Conservation (phyloP, 2,888 invertebrate genomes). For the Protonemura montana region DNA sequence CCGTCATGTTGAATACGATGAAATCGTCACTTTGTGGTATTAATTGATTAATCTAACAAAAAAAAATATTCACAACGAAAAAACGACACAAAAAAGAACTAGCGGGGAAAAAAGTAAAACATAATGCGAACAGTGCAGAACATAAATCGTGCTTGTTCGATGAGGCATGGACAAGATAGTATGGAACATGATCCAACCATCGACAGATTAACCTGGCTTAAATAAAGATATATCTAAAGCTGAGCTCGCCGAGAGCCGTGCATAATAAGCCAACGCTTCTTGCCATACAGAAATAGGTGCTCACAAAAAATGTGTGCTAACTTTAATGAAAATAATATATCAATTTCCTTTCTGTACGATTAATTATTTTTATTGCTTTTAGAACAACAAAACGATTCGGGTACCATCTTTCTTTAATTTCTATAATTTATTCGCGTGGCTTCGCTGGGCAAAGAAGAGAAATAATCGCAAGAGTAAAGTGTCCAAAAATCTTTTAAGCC, state of each 20-base stretch:
- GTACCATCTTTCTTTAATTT: background rate
- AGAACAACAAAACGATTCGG: background rate
- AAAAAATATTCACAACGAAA: background rate
- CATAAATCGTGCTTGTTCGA: conserved; percentile 32
- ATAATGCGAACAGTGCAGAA: conserved; percentile 23
- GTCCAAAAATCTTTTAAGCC: background rate
- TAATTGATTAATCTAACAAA: conserved; percentile 5
- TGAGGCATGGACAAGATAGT: background rate
- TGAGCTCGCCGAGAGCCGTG: background rate
- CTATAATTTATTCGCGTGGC: too few relatives aligned
- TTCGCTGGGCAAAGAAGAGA: too few relatives aligned
- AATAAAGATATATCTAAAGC: background rate
- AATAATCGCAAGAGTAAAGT: background rate
- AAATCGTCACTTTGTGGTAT: background rate
- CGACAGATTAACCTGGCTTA: background rate
- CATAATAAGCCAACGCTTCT: background rate
- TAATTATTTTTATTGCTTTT: background rate
- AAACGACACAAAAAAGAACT: background rate
- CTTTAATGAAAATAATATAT: background rate
- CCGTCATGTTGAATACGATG: background rate
- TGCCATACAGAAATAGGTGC: background rate
- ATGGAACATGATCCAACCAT: background rate
- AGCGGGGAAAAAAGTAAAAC: background rate
- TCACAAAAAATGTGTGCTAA: background rate
- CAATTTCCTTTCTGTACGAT: background rate